Evolutionary conservation across 2,888 invertebrate species (phyloP).

Genomic region (Baccha elongata): DNA sequence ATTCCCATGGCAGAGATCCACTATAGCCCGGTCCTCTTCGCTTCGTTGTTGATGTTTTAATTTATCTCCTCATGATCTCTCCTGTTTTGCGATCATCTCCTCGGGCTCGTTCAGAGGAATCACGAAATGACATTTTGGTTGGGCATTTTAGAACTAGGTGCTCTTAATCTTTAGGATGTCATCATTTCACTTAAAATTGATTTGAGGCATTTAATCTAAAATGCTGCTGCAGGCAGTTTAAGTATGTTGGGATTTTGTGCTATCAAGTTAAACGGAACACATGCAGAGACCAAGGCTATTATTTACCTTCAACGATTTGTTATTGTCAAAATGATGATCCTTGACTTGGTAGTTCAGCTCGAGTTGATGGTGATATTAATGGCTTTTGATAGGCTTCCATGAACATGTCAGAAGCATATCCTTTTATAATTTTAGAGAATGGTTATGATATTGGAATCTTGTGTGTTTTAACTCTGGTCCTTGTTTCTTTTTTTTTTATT

Average conservation of each 20-base stretch:
- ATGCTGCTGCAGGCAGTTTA: constrained; percentile 8
- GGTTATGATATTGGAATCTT: too few species aligned
- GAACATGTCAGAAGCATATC: constrained; percentile 52
- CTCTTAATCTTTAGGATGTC: constrained; percentile 70
- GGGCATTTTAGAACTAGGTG: constrained; percentile 48
- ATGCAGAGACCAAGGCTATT: constrained; percentile 49
- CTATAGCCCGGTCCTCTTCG: not conserved
- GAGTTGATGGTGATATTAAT: constrained; percentile 54
- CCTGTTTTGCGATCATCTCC: constrained; percentile 13
- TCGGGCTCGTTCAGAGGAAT: constrained; percentile 23
- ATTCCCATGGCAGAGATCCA: constrained; percentile 57
- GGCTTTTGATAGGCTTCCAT: constrained; percentile 43
- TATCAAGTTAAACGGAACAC: constrained; percentile 27
- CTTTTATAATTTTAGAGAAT: constrained; percentile 11
- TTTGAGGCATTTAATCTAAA: constrained; percentile 65
- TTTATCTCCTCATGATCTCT: constrained; percentile 65
- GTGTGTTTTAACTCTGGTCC: too few species aligned
- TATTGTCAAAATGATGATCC: constrained; percentile 67
- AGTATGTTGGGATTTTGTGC: not conserved
- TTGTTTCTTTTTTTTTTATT: too few species aligned
- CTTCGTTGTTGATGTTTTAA: constrained; percentile 57
- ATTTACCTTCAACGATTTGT: constrained; percentile 66
- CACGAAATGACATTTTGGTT: constrained; percentile 58
- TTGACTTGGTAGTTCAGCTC: constrained; percentile 53
- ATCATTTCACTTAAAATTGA: constrained; percentile 72